Base-by-base conservation (phyloP, 2,113 vertebrate genomes). In the Regulus satrapa region DNA sequence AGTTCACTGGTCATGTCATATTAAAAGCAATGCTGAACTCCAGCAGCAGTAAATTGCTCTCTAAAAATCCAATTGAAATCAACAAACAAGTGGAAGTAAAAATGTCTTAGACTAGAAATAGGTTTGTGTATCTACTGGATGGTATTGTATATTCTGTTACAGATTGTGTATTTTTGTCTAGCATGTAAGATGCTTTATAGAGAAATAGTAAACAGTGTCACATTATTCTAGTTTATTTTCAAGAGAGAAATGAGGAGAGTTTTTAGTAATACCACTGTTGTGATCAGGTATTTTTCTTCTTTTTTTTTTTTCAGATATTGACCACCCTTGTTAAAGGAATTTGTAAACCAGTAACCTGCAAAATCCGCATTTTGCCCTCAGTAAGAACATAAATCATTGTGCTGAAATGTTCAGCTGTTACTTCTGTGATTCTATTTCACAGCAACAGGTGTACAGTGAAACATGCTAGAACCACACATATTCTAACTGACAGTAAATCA, bases 351-450 rank as follows among this genome's bases (percentile, higher is more conserved):
- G 98, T 99, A 83, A 99, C 99, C 13, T 99, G 99, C 96, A 99
- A 99, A 97, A 99, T 99, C 89, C 97, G 99, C 71, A 99, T 99
- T 88, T 98, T 99, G 40, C 97, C 99, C 5, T 98, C 99, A 68
- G 99, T 99, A 97, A 98, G 98, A 89, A 41, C 40, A 21, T 62
- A 26, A 59, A 52, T 67, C 18, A 1, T 69, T 82, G 31, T 25
- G 16, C 46, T 85, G 12, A 85, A 77, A 3, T 62, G 32, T 66
- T 89, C 34, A 61, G 25, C 32, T 79, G 19, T 48, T 71, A 38
- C 24, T 73, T 61, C 45, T 78, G 36, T 72, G n/a, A 38, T n/a
- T n/a, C n/a, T n/a, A n/a, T n/a, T n/a, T n/a, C n/a, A n/a, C n/a
- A n/a, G n/a, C n/a, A n/a, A n/a, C n/a, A n/a, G n/a, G n/a, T n/a